Conservation (phyloP, 2,888 invertebrate species). For the Archaeoteleia sp. region DNA sequence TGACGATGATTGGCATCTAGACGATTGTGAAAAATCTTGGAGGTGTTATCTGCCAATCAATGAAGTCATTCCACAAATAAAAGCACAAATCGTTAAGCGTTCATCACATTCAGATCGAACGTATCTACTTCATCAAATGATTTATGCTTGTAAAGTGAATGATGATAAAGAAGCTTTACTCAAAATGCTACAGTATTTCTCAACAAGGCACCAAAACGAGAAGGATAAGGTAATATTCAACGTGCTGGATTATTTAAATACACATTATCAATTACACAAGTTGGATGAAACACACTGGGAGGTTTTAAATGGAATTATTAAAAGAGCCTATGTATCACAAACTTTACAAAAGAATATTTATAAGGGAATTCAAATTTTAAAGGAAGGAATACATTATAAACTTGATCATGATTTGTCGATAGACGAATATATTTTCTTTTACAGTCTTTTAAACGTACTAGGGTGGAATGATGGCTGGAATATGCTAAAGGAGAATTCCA, state of each 20-base stretch:
- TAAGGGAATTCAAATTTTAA: constrained; percentile 22
- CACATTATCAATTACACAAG: constrained; percentile 53
- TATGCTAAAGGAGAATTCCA: too few relatives aligned
- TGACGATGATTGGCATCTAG: constrained; percentile 1
- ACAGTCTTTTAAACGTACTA: too few relatives aligned
- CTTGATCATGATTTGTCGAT: too few relatives aligned
- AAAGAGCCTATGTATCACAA: constrained; percentile 47
- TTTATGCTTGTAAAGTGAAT: constrained; percentile 67
- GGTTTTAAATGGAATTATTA: constrained; percentile 61
- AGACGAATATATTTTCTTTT: too few relatives aligned
- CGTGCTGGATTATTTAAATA: constrained; percentile 38
- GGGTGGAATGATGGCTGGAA: too few relatives aligned
- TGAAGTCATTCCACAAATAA: constrained; percentile 60
- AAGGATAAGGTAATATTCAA: constrained; percentile 37
- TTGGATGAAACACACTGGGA: constrained; percentile 62
- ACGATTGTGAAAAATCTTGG: constrained; percentile 52
- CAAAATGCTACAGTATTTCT: constrained; percentile 60
- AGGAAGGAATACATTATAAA: constrained; percentile 49
- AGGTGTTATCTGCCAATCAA: constrained; percentile 59
- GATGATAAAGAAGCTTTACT: constrained; percentile 61
- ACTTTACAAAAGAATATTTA: constrained; percentile 4
- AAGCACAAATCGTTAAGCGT: constrained; percentile 54
- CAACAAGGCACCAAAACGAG: constrained; percentile 67
- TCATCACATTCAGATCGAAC: constrained; percentile 46
- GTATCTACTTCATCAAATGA: constrained; percentile 57